A percentile compares a stretch with the other conserved stretches of the same genome.
phyloP scores from a whole-genome alignment of 2,888 invertebrate species.

The Cerastis leucographa region DNA sequence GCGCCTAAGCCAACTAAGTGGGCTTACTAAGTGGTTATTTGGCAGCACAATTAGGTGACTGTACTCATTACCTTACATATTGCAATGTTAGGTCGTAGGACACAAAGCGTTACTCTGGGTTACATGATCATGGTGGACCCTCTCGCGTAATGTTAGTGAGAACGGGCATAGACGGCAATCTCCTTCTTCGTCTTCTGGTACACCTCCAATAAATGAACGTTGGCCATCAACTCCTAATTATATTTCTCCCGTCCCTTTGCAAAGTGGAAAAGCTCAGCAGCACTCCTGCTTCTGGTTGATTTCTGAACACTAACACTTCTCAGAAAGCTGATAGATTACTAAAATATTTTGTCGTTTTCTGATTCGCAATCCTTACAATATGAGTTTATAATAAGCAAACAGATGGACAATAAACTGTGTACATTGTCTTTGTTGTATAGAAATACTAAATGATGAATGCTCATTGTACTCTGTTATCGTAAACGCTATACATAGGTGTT shows the following conservation, averaged over 20 bases:
- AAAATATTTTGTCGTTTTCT: background rate
- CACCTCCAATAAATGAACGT: background rate
- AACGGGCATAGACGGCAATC: background rate
- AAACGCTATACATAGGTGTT: background rate
- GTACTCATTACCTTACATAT: background rate
- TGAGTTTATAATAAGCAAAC: constrained; percentile 4
- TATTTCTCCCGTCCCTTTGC: background rate
- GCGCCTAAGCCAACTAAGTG: background rate
- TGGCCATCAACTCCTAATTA: background rate
- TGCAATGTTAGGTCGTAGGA: too few species aligned
- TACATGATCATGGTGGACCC: background rate
- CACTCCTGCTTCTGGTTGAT: background rate
- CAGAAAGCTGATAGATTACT: background rate
- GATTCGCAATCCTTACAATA: constrained; percentile 21
- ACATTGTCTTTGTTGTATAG: constrained; percentile 37
- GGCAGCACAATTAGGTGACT: background rate
- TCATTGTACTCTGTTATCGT: constrained; percentile 49
- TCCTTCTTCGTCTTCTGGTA: background rate
- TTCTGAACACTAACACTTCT: background rate
- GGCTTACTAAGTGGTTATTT: background rate
- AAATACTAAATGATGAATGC: constrained; percentile 40
- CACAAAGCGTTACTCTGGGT: too few species aligned
- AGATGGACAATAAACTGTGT: constrained; percentile 14
- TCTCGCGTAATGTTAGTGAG: background rate
- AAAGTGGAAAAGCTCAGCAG: background rate